Conservation (phyloP, 2,113 vertebrate species). For the Halcyon senegalensis region DNA sequence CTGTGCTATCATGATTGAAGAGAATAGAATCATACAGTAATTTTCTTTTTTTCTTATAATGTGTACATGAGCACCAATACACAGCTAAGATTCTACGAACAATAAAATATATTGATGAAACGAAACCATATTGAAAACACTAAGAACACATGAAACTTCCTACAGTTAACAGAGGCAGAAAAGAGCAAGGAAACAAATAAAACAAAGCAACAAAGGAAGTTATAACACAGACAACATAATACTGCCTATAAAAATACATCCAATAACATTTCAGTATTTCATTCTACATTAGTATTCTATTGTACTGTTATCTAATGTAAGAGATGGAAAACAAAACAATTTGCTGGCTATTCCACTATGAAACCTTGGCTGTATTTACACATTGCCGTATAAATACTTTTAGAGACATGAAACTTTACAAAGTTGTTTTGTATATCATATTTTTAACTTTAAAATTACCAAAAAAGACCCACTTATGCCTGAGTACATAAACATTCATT, state of each 20-base stretch:
- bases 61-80: background rate
- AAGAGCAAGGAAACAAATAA: background rate
- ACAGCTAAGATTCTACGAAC: background rate
- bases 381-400: background rate
- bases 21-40: background rate
- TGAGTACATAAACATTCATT: background rate
- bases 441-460: background rate
- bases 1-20: background rate
- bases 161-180: background rate
- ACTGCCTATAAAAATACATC: background rate
- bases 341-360: background rate
- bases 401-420: background rate
- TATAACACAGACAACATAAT: background rate
- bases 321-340: background rate
- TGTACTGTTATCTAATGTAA: background rate
- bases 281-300: background rate
- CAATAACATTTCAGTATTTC: background rate
- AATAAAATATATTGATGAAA: background rate
- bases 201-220: background rate
- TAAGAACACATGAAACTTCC: background rate
- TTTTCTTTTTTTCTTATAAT: background rate
- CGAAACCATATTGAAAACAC: background rate
- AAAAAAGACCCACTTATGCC: background rate
- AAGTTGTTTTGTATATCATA: background rate
- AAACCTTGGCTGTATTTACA: background rate